These are phyloP conservation scores for Speoplatyrhinus poulsoni DNA, from an alignment of 2,113 vertebrate genomes.

Conservation along the genomic window DNA sequence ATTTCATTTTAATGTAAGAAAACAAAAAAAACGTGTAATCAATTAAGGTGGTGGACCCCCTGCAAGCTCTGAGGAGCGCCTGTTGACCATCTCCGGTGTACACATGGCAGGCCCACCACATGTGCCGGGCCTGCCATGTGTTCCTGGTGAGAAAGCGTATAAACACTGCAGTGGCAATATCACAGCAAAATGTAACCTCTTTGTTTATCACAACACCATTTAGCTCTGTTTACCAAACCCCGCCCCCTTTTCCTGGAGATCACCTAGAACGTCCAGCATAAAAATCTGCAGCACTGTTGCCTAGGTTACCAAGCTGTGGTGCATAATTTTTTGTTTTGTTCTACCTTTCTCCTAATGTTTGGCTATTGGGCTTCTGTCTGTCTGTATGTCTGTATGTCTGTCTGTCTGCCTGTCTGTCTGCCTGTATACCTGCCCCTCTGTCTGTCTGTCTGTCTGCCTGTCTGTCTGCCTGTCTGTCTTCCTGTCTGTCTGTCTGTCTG, in stretches of 20 bases:
- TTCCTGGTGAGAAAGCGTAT: neutral
- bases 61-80: too few species aligned
- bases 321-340: slow-evolving; percentile 8
- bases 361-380: slow-evolving; percentile 18
- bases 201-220: slow-evolving; percentile 34
- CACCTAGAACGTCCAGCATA: slow-evolving; percentile 18
- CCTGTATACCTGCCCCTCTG: neutral
- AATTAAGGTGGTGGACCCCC: too few species aligned
- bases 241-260: slow-evolving; percentile 1
- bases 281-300: slow-evolving; percentile 33
- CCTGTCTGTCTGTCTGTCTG: too few species aligned
- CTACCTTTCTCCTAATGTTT: neutral
- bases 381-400: neutral
- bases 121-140: neutral
- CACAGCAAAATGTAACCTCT: slow-evolving; percentile 2
- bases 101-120: too few species aligned
- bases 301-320: slow-evolving; percentile 34
- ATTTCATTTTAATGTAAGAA: too few species aligned
- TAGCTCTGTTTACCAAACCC: slow-evolving; percentile 4
- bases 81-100: too few species aligned
- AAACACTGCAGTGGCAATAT: neutral
- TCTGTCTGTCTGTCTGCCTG: neutral
- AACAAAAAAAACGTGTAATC: too few species aligned
- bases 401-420: neutral
- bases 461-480: neutral